Conservation (phyloP, 2,113 vertebrate genomes). For the Podiceps cristatus region DNA sequence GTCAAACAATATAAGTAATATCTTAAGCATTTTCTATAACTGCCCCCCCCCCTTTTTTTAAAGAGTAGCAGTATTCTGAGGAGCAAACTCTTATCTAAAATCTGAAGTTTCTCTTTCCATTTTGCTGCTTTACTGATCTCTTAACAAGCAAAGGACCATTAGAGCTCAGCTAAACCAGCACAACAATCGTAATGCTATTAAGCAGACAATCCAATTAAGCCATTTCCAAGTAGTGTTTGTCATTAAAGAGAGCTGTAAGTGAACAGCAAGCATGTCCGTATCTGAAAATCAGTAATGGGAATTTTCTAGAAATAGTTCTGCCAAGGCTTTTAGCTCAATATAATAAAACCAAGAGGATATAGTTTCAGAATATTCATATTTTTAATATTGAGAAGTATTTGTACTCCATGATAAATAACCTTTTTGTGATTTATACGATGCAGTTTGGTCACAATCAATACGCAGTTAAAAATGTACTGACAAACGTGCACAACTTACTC, state of each 20-base stretch:
- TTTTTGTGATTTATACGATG: neutral
- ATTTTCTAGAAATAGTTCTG: neutral
- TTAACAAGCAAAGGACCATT: slow-evolving; percentile 42
- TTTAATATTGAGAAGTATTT: neutral
- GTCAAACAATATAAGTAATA: neutral
- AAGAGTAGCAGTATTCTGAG: neutral
- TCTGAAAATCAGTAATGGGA: neutral
- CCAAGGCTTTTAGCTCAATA: neutral
- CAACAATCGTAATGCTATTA: slow-evolving; percentile 66
- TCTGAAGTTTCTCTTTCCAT: neutral
- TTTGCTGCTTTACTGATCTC: slow-evolving; percentile 32
- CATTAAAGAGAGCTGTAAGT: slow-evolving; percentile 67
- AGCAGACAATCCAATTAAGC: slow-evolving; percentile 69
- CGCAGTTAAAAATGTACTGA: neutral
- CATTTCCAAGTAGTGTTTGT: slow-evolving; percentile 66
- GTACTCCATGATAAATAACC: neutral
- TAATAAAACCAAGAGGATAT: neutral
- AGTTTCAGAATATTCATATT: neutral
- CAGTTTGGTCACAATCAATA: neutral
- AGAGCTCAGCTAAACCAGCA: slow-evolving; percentile 59
- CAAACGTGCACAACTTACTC: neutral
- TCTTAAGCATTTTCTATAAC: neutral
- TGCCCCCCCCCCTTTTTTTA: neutral
- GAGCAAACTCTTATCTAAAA: neutral
- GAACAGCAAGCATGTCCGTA: slow-evolving; percentile 5